phyloP scores from a whole-genome alignment of 92 coral and sea anemone species.

The Galaxea fascicularis region DNA sequence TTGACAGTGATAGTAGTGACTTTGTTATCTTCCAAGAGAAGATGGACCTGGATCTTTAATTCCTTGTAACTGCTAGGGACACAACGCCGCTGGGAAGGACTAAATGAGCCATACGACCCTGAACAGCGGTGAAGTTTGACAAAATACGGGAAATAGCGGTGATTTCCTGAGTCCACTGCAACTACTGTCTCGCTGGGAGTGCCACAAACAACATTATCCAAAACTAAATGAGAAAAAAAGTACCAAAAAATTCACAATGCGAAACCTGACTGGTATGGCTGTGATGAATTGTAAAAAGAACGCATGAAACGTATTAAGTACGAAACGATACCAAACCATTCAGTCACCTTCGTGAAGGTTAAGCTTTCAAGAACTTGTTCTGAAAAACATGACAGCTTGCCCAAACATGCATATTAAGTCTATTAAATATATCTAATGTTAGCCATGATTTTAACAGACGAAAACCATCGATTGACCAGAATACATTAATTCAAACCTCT shows the following conservation, averaged over 20 bases:
- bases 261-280: no score
- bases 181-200: constrained; percentile 67
- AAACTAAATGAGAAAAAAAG: neutral
- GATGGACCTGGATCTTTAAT: constrained; percentile 26
- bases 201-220: constrained; percentile 20
- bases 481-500: no score
- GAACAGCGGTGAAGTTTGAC: constrained; percentile 84
- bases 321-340: no score
- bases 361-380: no score
- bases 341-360: no score
- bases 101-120: constrained; percentile 44
- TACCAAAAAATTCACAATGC: neutral
- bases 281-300: no score
- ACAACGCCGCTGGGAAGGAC: constrained; percentile 66
- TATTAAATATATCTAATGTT: no score
- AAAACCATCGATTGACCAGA: no score
- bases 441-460: no score
- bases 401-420: no score
- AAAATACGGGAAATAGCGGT: constrained; percentile 72
- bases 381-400: no score
- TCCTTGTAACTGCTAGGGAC: constrained; percentile 51
- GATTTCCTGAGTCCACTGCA: constrained; percentile 60
- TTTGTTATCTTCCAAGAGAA: neutral
- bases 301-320: no score
- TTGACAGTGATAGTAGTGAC: constrained; percentile 18